phyloP scores from a whole-genome alignment of 2,888 invertebrate genomes.

The Vandiemenella viatica region DNA sequence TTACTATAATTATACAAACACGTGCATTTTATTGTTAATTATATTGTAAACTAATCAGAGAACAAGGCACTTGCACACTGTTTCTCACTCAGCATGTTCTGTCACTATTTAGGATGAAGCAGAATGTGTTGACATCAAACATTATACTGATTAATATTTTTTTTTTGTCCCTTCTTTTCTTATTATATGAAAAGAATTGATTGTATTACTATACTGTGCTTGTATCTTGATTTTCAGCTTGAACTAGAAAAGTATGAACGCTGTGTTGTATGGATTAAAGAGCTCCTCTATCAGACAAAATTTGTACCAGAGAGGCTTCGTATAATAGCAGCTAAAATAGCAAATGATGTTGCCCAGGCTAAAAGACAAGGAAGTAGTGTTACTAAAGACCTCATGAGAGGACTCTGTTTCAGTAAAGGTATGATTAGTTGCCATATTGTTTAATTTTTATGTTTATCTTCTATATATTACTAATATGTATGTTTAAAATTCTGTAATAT shows the following conservation, averaged over 20 bases:
- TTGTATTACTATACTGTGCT: too few relatives aligned
- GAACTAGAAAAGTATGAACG: constrained; percentile 58
- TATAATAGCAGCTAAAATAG: constrained; percentile 64
- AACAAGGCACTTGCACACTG: too few relatives aligned
- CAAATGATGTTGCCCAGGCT: constrained; percentile 62
- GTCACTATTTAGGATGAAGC: not conserved
- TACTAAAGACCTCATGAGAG: constrained; percentile 41
- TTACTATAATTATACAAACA: too few relatives aligned
- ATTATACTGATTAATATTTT: not conserved
- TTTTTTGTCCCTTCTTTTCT: too few relatives aligned
- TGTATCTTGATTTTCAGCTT: constrained; percentile 40
- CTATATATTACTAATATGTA: too few relatives aligned
- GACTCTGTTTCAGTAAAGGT: constrained; percentile 43
- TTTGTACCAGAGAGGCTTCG: constrained; percentile 58
- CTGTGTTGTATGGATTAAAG: constrained; percentile 61
- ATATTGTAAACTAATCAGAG: too few relatives aligned
- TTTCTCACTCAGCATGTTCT: not conserved
- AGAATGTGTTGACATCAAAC: not conserved
- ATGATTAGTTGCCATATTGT: constrained; percentile 7
- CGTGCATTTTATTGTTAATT: too few relatives aligned
- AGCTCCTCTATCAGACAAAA: constrained; percentile 54
- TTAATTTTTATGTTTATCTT: too few relatives aligned
- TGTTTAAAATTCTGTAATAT: too few relatives aligned
- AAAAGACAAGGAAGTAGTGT: constrained; percentile 59
- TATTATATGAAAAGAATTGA: too few relatives aligned